Percentiles rank a stretch among this genome's conserved stretches.
These are phyloP conservation scores for Drosophila littoralis DNA, from an alignment of 1,140 invertebrate genomes.

Conservation along the genomic window DNA sequence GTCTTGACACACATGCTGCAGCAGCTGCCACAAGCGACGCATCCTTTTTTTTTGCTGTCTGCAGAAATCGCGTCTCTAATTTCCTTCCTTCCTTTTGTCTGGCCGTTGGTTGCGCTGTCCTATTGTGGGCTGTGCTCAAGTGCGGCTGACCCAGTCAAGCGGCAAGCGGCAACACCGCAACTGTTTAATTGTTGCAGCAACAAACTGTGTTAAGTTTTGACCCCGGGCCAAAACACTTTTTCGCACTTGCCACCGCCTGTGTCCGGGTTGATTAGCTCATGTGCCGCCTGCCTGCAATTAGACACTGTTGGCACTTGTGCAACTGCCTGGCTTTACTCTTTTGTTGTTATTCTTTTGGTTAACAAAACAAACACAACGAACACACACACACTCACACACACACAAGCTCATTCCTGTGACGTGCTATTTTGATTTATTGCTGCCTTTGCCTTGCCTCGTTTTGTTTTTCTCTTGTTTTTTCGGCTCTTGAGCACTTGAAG, in stretches of 20 bases:
- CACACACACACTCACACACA: background rate
- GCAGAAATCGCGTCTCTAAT: slow-evolving; percentile 24
- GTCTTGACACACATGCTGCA: slow-evolving; percentile 41
- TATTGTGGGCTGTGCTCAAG: slow-evolving; percentile 48
- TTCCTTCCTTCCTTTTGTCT: slow-evolving; percentile 29
- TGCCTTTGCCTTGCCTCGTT: background rate
- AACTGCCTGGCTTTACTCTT: background rate
- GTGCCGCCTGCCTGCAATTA: slow-evolving; percentile 39
- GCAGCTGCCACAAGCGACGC: slow-evolving; percentile 3
- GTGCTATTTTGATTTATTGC: slow-evolving; percentile 41
- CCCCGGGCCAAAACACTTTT: slow-evolving; percentile 46
- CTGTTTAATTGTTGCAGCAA: slow-evolving; percentile 68
- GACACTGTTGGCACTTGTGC: slow-evolving; percentile 13
- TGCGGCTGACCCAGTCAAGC: slow-evolving; percentile 70
- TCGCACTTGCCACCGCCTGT: slow-evolving; percentile 27
- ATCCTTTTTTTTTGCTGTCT: slow-evolving; percentile 17
- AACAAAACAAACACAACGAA: background rate
- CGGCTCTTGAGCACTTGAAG: slow-evolving; percentile 14
- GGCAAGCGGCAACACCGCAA: slow-evolving; percentile 49
- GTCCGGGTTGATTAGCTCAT: slow-evolving; percentile 61
- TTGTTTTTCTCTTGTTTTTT: slow-evolving; percentile 5
- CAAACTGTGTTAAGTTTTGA: slow-evolving; percentile 81
- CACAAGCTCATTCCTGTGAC: slow-evolving; percentile 17
- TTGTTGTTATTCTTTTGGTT: background rate
- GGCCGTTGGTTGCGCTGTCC: background rate